Percentiles rank a stretch among this genome's conserved stretches.
Evolutionary conservation across 2,113 vertebrate species (phyloP).

Genomic region (Dunckerocampus dactyliophorus): DNA sequence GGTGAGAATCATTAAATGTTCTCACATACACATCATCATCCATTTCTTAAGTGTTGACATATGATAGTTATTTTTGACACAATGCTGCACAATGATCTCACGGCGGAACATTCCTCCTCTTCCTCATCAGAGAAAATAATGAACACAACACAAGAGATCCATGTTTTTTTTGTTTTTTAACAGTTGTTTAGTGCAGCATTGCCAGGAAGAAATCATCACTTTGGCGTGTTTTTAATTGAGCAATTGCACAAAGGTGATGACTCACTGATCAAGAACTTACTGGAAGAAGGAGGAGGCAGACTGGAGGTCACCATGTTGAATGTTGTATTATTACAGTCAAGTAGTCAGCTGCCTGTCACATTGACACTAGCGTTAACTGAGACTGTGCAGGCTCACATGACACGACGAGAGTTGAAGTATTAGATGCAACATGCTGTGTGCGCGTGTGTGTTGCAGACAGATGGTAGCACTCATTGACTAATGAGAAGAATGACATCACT

Average conservation of each 20-base stretch:
- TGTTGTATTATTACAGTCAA: not conserved
- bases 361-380: slow-evolving; percentile 14
- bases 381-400: slow-evolving; percentile 32
- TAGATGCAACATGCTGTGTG: not conserved
- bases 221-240: no score
- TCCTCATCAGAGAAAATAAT: slow-evolving; percentile 7
- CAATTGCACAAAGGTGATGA: no score
- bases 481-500: slow-evolving; percentile 64
- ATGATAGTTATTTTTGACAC: slow-evolving; percentile 38
- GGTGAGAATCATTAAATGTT: slow-evolving; percentile 7
- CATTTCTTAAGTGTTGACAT: slow-evolving; percentile 18
- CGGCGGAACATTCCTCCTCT: slow-evolving; percentile 7
- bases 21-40: not conserved
- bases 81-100: slow-evolving; percentile 20
- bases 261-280: no score
- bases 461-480: slow-evolving; percentile 67
- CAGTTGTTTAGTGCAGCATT: no score
- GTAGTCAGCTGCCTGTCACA: not conserved
- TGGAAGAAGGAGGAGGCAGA: not conserved
- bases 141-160: no score
- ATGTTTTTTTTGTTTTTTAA: no score
- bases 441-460: slow-evolving; percentile 36
- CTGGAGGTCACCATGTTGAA: not conserved
- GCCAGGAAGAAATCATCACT: no score
- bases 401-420: not conserved